Conservation (phyloP, 2,113 vertebrate species). For the Stigmatopora argus region DNA sequence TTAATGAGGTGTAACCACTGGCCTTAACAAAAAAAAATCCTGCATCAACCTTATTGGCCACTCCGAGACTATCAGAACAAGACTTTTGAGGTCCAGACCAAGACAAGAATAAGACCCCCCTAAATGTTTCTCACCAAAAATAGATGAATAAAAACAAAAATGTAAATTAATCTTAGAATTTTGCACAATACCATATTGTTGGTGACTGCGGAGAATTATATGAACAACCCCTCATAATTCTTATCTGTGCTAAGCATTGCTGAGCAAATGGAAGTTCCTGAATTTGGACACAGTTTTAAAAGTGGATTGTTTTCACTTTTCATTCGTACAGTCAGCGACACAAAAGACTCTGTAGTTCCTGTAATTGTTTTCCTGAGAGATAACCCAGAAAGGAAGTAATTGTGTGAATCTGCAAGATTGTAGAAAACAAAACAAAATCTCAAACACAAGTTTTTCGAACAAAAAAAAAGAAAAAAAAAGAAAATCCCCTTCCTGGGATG, state of each 20-base stretch:
- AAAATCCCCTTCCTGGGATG: conserved; percentile 7
- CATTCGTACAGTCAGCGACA: conserved; percentile 29
- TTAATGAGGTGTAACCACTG: too few species aligned
- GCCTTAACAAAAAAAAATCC: too few species aligned
- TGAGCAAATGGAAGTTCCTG: conserved; percentile 4
- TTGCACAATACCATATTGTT: background rate
- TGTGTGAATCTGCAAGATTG: conserved; percentile 35
- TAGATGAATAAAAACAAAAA: too few species aligned
- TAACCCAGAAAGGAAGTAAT: conserved; percentile 52
- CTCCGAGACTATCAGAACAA: too few species aligned
- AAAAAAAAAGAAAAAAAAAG: too few species aligned
- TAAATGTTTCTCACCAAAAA: too few species aligned
- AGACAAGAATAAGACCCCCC: too few species aligned
- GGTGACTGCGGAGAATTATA: background rate
- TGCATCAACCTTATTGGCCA: too few species aligned
- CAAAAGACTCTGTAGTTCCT: conserved; percentile 47
- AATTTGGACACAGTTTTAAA: conserved; percentile 20
- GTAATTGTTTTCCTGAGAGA: conserved; percentile 56
- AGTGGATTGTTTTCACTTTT: conserved; percentile 43
- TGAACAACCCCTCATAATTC: background rate
- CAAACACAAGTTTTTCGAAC: too few species aligned
- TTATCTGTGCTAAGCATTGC: background rate
- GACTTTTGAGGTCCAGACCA: too few species aligned
- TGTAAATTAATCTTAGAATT: background rate
- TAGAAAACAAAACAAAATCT: conserved; percentile 33